Percentiles rank a stretch among this genome's conserved stretches.
phyloP scores from a whole-genome alignment of 1,140 invertebrate species.

The Drosophila murphyi region DNA sequence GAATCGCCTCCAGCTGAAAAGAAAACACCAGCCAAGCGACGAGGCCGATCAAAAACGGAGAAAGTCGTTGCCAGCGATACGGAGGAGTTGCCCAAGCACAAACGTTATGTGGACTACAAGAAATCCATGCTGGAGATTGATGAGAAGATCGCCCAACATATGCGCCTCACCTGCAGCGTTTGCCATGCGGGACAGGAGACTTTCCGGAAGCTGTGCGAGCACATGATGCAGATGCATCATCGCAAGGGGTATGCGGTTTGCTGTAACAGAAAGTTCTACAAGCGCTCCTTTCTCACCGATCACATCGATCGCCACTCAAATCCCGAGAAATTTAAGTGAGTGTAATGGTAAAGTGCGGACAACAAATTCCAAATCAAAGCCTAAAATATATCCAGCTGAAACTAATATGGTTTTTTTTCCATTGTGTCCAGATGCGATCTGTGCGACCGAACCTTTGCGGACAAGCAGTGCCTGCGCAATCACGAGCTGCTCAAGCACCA shows the following conservation, averaged over 20 bases:
- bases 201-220: slow-evolving; percentile 65
- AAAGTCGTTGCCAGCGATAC: slow-evolving; percentile 4
- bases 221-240: slow-evolving; percentile 65
- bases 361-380: neutral
- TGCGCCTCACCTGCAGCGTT: slow-evolving; percentile 73
- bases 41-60: slow-evolving; percentile 17
- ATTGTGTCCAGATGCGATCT: slow-evolving; percentile 55
- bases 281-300: slow-evolving; percentile 70
- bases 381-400: neutral
- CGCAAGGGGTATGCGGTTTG: slow-evolving; percentile 72
- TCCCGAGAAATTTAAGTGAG: slow-evolving; percentile 80
- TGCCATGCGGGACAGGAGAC: slow-evolving; percentile 62
- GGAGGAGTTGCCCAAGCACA: slow-evolving; percentile 27
- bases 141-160: slow-evolving; percentile 68
- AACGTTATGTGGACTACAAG: slow-evolving; percentile 62
- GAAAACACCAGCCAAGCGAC: slow-evolving; percentile 7
- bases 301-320: slow-evolving; percentile 74
- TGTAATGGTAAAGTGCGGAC: slow-evolving; percentile 55
- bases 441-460: slow-evolving; percentile 70
- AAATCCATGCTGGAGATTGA: slow-evolving; percentile 73
- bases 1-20: slow-evolving; percentile 5
- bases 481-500: slow-evolving; percentile 75
- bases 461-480: slow-evolving; percentile 77
- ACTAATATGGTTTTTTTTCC: neutral
- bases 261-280: slow-evolving; percentile 80